Evolutionary conservation across 2,113 vertebrate genomes (phyloP).

Genomic region (Castor canadensis): DNA sequence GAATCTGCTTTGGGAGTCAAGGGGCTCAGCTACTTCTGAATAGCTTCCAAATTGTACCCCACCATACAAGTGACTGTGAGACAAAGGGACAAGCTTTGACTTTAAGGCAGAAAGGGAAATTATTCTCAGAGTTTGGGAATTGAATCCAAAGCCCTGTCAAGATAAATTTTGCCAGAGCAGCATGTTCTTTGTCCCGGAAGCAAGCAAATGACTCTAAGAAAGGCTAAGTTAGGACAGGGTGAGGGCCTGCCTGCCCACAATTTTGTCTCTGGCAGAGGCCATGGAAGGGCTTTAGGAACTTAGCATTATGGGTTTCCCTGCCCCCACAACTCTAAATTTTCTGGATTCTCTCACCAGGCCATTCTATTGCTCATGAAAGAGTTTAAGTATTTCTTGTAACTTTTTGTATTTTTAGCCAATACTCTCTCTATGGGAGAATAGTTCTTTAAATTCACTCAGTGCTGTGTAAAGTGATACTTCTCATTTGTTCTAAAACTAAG

Average conservation of each 20-base stretch:
- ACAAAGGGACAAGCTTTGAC: conserved; percentile 50
- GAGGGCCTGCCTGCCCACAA: not conserved
- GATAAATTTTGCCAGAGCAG: conserved; percentile 58
- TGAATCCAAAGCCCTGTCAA: conserved; percentile 66
- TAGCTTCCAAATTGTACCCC: not conserved
- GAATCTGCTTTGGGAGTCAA: not conserved
- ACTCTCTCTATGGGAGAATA: not conserved
- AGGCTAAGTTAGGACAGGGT: not conserved
- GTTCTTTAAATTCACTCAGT: not conserved
- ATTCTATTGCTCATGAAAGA: not conserved
- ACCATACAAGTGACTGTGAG: conserved; percentile 48
- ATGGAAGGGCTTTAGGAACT: not conserved
- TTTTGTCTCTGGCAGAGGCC: not conserved
- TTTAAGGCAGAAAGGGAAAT: conserved; percentile 57
- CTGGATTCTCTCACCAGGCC: not conserved
- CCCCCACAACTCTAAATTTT: not conserved
- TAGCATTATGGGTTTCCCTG: not conserved
- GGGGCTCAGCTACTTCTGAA: not conserved
- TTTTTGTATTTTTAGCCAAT: not conserved
- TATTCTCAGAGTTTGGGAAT: conserved; percentile 72
- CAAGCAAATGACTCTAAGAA: not conserved
- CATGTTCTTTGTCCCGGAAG: conserved; percentile 42
- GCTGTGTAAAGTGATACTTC: not conserved
- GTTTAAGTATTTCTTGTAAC: not conserved
- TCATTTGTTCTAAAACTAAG: conserved; percentile 13